Percentiles rank a stretch among this genome's conserved stretches.
phyloP scores from a whole-genome alignment of 2,797 vertebrate species.

The Chelmon rostratus region DNA sequence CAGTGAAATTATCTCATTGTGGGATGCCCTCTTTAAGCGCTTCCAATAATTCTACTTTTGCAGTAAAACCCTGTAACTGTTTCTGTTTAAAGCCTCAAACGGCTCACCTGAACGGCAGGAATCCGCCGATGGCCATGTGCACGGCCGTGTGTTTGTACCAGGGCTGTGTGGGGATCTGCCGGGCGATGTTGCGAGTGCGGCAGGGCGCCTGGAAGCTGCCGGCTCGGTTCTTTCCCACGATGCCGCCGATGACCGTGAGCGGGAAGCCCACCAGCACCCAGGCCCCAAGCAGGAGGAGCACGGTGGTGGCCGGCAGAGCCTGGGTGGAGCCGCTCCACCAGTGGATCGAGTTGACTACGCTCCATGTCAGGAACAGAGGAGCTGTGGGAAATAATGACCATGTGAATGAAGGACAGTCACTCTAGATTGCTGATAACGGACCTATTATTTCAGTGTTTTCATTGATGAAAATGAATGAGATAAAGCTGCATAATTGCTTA shows the following conservation, averaged over 20 bases:
- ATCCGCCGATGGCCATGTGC: conserved; percentile 96
- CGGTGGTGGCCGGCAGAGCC: conserved; percentile 92
- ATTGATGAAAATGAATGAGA: neutral
- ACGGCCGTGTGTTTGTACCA: conserved; percentile 93
- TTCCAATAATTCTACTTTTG: too few species aligned
- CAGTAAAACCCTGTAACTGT: neutral
- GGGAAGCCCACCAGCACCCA: conserved; percentile 95
- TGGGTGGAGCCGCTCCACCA: conserved; percentile 96
- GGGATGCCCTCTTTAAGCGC: neutral
- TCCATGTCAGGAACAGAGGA: conserved; percentile 95
- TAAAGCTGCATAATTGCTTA: neutral
- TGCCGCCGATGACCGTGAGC: conserved; percentile 94
- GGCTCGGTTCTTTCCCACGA: conserved; percentile 93
- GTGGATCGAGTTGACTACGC: conserved; percentile 93
- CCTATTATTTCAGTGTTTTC: neutral
- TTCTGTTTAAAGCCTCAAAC: neutral
- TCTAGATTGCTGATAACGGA: neutral
- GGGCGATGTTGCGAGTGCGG: conserved; percentile 93
- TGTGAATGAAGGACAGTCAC: neutral
- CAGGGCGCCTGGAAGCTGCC: conserved; percentile 92
- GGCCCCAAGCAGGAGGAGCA: conserved; percentile 92
- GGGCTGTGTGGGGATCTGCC: conserved; percentile 92
- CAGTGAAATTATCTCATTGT: neutral
- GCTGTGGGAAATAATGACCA: conserved; percentile 74
- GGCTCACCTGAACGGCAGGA: conserved; percentile 94